A percentile compares a stretch with the other conserved stretches of the same genome.
Evolutionary conservation across 2,113 vertebrate genomes (phyloP).

Genomic region (Pachycephala philippinensis): DNA sequence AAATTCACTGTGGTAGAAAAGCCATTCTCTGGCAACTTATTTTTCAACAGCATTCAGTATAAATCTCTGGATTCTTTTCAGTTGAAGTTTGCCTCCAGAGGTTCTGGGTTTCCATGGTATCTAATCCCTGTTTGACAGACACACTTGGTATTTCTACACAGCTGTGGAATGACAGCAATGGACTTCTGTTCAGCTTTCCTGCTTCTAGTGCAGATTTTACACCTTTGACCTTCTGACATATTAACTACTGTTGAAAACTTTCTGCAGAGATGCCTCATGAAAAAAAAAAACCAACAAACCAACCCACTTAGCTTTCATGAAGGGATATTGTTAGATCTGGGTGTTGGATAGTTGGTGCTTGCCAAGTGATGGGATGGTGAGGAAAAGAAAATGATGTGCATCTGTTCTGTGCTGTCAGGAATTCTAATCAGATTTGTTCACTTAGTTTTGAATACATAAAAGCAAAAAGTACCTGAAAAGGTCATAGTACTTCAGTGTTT

Average conservation of each 20-base stretch:
- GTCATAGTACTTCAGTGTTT: background rate
- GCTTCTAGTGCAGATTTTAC: background rate
- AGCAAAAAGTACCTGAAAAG: background rate
- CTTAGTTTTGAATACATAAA: background rate
- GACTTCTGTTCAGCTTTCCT: background rate
- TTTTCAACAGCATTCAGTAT: background rate
- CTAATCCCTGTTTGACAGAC: conserved; percentile 20
- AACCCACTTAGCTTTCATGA: background rate
- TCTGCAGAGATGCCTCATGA: background rate
- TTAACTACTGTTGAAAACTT: background rate
- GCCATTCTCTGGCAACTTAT: background rate
- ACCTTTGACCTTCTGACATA: background rate
- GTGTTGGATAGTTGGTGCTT: background rate
- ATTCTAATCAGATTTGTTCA: background rate
- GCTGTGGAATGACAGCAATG: background rate
- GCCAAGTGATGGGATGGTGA: background rate
- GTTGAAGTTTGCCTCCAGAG: conserved; percentile 2
- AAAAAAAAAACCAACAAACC: background rate
- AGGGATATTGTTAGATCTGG: background rate
- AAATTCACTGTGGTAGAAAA: background rate
- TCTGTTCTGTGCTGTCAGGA: background rate
- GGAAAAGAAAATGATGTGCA: background rate
- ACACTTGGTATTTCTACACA: conserved; percentile 19
- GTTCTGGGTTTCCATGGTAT: conserved; percentile 37
- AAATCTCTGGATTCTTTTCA: background rate